These are phyloP conservation scores for Caenorhabditis imperialis DNA, from an alignment of 2,888 invertebrate genomes.

Conservation along the genomic window DNA sequence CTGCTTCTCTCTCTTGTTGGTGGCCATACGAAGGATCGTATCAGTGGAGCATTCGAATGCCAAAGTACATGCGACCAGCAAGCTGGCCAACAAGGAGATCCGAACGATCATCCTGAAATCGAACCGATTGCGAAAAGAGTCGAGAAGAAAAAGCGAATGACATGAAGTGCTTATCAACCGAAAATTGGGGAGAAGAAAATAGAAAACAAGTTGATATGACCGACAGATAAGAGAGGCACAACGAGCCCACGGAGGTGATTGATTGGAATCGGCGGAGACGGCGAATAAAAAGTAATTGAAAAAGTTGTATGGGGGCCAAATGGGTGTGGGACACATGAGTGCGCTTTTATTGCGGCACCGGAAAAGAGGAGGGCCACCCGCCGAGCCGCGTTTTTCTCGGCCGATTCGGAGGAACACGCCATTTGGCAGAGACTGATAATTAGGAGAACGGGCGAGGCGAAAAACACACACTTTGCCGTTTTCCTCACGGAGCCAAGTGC, in stretches of 20 bases:
- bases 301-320: conserved; percentile 17
- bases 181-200: neutral
- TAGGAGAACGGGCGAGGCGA: neutral
- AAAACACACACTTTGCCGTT: neutral
- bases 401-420: conserved; percentile 25
- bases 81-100: conserved; percentile 31
- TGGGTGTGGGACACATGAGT: conserved; percentile 29
- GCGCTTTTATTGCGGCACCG: conserved; percentile 48
- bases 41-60: conserved; percentile 61
- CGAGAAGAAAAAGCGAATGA: conserved; percentile 7
- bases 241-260: neutral
- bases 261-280: no score
- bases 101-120: conserved; percentile 40
- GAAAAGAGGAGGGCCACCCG: conserved; percentile 21
- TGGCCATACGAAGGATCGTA: conserved; percentile 66
- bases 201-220: conserved; percentile 8
- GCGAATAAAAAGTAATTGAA: neutral
- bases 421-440: conserved; percentile 7
- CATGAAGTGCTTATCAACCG: no score
- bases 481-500: neutral
- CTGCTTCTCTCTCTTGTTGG: conserved; percentile 64
- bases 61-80: conserved; percentile 30
- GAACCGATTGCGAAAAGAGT: neutral
- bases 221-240: neutral
- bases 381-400: neutral